phyloP scores from a whole-genome alignment of 2,797 vertebrate genomes.

The Takifugu rubripes region DNA sequence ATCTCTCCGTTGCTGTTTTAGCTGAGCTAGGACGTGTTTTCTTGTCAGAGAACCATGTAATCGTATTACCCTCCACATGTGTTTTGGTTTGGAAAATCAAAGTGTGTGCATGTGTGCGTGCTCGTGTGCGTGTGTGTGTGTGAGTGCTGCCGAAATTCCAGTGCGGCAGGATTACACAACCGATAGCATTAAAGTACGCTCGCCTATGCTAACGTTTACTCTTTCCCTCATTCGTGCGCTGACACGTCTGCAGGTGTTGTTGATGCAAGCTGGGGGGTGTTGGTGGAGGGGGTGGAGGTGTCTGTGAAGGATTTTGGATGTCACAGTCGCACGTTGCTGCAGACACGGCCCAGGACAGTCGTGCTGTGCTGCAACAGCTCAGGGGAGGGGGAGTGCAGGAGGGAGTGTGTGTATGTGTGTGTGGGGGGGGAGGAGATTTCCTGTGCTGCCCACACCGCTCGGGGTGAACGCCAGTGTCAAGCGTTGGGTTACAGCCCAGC shows the following conservation, averaged over 20 bases:
- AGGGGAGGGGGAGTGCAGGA: conserved; percentile 4
- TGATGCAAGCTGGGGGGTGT: conserved; percentile 12
- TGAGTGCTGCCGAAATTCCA: conserved; percentile 17
- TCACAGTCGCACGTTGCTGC: not conserved
- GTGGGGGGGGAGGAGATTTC: conserved; percentile 48
- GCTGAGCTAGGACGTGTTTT: conserved; percentile 58
- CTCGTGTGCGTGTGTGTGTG: conserved; percentile 4
- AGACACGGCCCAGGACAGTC: conserved; percentile 35
- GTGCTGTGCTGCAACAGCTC: conserved; percentile 34
- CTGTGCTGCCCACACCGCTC: conserved; percentile 59
- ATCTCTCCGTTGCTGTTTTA: conserved; percentile 46
- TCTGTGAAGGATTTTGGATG: not conserved
- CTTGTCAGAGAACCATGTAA: conserved; percentile 67
- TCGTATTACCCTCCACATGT: conserved; percentile 66
- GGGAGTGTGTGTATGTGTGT: not conserved
- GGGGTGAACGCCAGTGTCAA: conserved; percentile 63
- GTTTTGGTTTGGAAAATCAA: conserved; percentile 56
- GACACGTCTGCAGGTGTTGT: not conserved
- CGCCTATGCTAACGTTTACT: conserved; percentile 8
- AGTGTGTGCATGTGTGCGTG: conserved; percentile 20
- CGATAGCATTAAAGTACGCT: not conserved
- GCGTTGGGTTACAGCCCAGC: conserved; percentile 65
- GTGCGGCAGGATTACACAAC: conserved; percentile 23
- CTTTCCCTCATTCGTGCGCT: conserved; percentile 27
- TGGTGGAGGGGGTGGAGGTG: conserved; percentile 7